Conservation (phyloP, 1,140 invertebrate genomes). For the Penaeus indicus region DNA sequence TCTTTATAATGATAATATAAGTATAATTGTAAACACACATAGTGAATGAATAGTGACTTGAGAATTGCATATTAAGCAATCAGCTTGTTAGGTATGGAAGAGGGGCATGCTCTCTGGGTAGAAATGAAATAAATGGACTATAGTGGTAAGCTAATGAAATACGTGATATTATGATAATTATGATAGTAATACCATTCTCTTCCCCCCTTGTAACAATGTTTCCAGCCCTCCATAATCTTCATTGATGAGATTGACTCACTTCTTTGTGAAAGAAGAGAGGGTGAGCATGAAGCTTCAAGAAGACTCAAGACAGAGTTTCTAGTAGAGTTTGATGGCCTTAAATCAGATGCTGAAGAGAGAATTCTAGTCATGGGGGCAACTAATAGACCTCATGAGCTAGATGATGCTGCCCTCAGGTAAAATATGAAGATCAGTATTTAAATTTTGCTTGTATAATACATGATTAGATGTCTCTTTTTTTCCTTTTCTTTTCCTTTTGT, state of each 20-base stretch:
- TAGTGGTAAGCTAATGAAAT: too few relatives aligned
- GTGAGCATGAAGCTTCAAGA: conserved; percentile 95
- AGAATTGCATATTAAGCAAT: too few relatives aligned
- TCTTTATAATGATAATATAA: too few relatives aligned
- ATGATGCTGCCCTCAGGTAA: conserved; percentile 85
- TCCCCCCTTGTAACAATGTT: conserved; percentile 41
- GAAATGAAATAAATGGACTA: too few relatives aligned
- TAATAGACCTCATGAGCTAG: conserved; percentile 91
- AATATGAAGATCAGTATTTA: not conserved
- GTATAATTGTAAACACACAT: too few relatives aligned
- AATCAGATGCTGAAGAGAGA: conserved; percentile 85
- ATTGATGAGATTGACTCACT: conserved; percentile 98
- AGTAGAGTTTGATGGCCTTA: conserved; percentile 94
- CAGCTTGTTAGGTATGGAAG: too few relatives aligned
- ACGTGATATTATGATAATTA: not conserved
- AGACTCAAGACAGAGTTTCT: conserved; percentile 99
- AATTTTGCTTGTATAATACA: not conserved
- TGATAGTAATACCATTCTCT: not conserved
- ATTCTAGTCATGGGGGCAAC: conserved; percentile 98
- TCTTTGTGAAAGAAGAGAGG: conserved; percentile 88
- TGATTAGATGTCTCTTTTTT: not conserved
- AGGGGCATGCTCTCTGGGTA: too few relatives aligned
- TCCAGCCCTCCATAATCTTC: conserved; percentile 91
- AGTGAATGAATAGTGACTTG: too few relatives aligned
- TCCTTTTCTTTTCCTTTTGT: not conserved